Base-by-base conservation (phyloP, 2,888 invertebrate species). In the Stictocephala bisonia region DNA sequence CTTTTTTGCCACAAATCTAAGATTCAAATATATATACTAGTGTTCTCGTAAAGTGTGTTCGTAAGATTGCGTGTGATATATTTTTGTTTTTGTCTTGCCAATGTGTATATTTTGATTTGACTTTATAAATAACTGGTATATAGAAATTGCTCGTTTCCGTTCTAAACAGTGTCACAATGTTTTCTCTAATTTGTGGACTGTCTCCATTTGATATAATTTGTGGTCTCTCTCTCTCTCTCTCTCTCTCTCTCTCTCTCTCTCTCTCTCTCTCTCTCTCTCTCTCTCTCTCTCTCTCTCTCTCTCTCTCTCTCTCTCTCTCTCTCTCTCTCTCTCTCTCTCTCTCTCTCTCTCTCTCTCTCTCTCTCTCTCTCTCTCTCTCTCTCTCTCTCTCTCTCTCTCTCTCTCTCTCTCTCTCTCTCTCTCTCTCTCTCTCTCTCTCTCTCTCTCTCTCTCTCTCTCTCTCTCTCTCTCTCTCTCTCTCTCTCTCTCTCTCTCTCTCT, bases 351-450 rank as follows among this genome's bases (percentile, higher is more conserved):
- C 35, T 31, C 35, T 31, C 35, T 31, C 35, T 31, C 35, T 31
- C 35, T 31, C 7, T 31, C 35, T 31, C 7, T 31, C 35, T 31
- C 7, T 31, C 35, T 31, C 7, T 31, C 35, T 31, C 7, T 31
- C 35, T 31, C 35, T 31, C 35, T 31, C 35, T 31, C 35, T 31
- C 35, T 31, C 35, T 31, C 35, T 31, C 35, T 31, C 35, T 31
- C 35, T 31, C 35, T 31, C 35, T 31, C 35, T 31, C 35, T 31
- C 35, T 31, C 35, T 31, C 35, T 31, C 35, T 31, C 35, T 31
- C 35, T 31, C 35, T 31, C 35, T 31, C 35, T 31, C 35, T 31
- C 76, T 70, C 66, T 40, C 75, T 48, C 20, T 56, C 72, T 72
- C 60, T 7, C 58, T 71, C 35, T 35, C 35, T 35, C 35, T 35